Conservation (phyloP, 2,113 vertebrate genomes). For the Pao palembangensis region DNA sequence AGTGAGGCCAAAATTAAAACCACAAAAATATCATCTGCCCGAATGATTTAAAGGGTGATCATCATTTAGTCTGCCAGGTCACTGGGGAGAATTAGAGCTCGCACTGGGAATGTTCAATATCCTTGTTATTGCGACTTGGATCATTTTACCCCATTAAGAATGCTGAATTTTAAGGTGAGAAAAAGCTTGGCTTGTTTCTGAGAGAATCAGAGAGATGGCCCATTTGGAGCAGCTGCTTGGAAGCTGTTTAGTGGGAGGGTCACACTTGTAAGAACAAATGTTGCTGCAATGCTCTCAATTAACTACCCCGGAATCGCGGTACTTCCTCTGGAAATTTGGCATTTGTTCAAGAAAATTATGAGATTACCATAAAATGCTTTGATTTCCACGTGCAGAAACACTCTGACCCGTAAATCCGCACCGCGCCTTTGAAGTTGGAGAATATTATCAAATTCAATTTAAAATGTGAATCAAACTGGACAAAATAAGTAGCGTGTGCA, state of each 20-base stretch:
- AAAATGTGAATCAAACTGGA: slow-evolving; percentile 38
- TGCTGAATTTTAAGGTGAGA: neutral
- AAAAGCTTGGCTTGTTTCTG: slow-evolving; percentile 1
- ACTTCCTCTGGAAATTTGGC: slow-evolving; percentile 26
- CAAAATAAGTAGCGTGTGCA: slow-evolving; percentile 21
- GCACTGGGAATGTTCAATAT: slow-evolving; percentile 27
- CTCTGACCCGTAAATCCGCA: slow-evolving; percentile 32
- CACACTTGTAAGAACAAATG: slow-evolving; percentile 39
- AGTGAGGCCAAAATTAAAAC: slow-evolving; percentile 12
- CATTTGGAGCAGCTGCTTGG: slow-evolving; percentile 41
- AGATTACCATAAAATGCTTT: slow-evolving; percentile 44
- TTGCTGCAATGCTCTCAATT: slow-evolving; percentile 34
- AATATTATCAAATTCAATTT: slow-evolving; percentile 41
- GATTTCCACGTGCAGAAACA: slow-evolving; percentile 26
- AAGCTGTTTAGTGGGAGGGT: slow-evolving; percentile 39
- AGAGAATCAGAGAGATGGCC: slow-evolving; percentile 24
- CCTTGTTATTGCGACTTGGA: neutral
- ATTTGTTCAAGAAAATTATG: slow-evolving; percentile 37
- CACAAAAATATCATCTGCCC: slow-evolving; percentile 2
- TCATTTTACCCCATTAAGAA: neutral
- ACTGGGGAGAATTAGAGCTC: slow-evolving; percentile 5
- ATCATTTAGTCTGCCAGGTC: slow-evolving; percentile 1
- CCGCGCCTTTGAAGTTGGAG: slow-evolving; percentile 50
- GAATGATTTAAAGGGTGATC: slow-evolving; percentile 14
- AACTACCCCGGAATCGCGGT: slow-evolving; percentile 12